Evolutionary conservation across 2,113 vertebrate species (phyloP).

Genomic region (Oryzias woworae): DNA sequence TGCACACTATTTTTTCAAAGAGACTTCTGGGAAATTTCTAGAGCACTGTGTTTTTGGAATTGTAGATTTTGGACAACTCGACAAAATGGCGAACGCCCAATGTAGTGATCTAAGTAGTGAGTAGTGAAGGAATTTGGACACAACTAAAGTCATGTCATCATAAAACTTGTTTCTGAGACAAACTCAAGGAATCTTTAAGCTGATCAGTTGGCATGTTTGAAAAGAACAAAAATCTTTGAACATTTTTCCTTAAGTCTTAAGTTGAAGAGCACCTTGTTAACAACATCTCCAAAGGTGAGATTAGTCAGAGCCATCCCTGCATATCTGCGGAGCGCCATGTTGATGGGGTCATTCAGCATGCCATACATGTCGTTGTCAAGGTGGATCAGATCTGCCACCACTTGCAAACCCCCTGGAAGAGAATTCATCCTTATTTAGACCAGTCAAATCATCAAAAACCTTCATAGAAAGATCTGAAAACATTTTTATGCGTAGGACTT

Average conservation of each 20-base stretch:
- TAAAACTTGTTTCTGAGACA: too few relatives aligned
- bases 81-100: too few relatives aligned
- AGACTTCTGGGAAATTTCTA: too few relatives aligned
- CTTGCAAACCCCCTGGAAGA: slow-evolving; percentile 87
- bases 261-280: slow-evolving; percentile 86
- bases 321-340: slow-evolving; percentile 90
- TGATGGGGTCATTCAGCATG: slow-evolving; percentile 88
- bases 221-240: background rate
- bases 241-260: background rate
- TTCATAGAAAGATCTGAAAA: background rate
- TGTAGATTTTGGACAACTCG: too few relatives aligned
- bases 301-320: slow-evolving; percentile 96
- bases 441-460: background rate
- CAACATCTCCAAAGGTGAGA: slow-evolving; percentile 94
- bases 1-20: too few relatives aligned
- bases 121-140: too few relatives aligned
- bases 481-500: background rate
- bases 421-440: background rate
- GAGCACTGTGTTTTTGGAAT: too few relatives aligned
- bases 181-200: too few relatives aligned
- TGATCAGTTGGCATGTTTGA: background rate
- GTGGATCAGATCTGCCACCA: slow-evolving; percentile 89
- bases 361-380: slow-evolving; percentile 92
- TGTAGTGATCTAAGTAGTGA: too few relatives aligned
- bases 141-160: too few relatives aligned